Evolutionary conservation across 1,140 invertebrate genomes (phyloP).

Genomic region (Heliconius melpomene): DNA sequence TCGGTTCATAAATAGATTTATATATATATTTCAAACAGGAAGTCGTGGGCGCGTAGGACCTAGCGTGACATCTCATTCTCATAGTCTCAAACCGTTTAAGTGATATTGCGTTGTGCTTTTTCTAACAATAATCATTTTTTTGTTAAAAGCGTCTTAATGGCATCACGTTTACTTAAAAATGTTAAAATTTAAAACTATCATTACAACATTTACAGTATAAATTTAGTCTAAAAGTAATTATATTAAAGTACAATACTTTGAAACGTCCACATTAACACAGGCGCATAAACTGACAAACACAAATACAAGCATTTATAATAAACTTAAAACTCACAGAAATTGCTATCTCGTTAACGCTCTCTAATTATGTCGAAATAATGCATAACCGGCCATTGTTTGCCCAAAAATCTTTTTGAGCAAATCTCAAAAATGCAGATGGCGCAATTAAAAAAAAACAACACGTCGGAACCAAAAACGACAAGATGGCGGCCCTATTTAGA

Average conservation of each 20-base stretch:
- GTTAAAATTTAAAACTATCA: not conserved
- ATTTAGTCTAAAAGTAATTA: constrained; percentile 4
- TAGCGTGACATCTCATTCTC: no score
- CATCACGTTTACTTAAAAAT: not conserved
- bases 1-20: no score
- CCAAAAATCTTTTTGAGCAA: constrained; percentile 44
- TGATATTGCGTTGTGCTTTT: not conserved
- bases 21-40: no score
- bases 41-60: no score
- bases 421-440: constrained; percentile 58
- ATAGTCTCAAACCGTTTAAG: no score
- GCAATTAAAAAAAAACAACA: constrained; percentile 52
- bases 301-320: constrained; percentile 29
- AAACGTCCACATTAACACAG: constrained; percentile 17
- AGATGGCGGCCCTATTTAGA: constrained; percentile 70
- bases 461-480: constrained; percentile 59
- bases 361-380: constrained; percentile 64
- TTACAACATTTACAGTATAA: not conserved
- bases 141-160: not conserved
- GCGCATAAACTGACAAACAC: constrained; percentile 12
- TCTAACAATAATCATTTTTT: not conserved
- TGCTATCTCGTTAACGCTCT: constrained; percentile 50
- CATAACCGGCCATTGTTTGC: constrained; percentile 59
- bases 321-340: constrained; percentile 33
- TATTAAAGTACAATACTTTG: not conserved